Evolutionary conservation across 1,140 invertebrate genomes (phyloP), one percentile per base, ranked within the genome.

Genomic region (Vollenhovia emeryi): DNA sequence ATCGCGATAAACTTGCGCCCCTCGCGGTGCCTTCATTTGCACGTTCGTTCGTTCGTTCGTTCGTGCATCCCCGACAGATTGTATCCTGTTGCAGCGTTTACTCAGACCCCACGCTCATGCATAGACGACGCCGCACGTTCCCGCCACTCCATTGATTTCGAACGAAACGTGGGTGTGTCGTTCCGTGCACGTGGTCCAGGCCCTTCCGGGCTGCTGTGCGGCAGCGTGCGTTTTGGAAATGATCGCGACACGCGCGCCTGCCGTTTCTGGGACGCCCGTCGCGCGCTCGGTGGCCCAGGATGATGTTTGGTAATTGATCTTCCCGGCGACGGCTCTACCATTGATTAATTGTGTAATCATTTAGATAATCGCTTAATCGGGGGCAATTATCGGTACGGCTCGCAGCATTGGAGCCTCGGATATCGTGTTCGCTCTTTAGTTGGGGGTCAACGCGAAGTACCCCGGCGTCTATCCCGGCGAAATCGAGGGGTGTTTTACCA

Each of bases 121-220:
- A 52, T 7, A 18, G 6, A 84, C 62, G 62, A 36, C 13, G 55
- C 30, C 45, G 48, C 27, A 30, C 75, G 48, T 76, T 75, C 43
- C 60, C 60, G 21, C 18, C 57, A 76, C 45, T 66, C 60, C 71
- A 89, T 89, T 86, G 88, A 89, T 89, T 86, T 89, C 69, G 76
- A 73, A 66, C 62, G 69, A 82, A 62, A 69, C 48, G 84, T 89
- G 84, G 87, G 76, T 85, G 87, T 89, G 87, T 86, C 84, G 5
- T 36, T 48, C 15, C 30, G 57, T 86, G 43, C 87, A 88, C 87
- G 87, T 88, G 87, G 84, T 68, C 18, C 60, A 18, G n/a, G n/a
- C 43, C 80, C 55, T 79, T 74, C 11, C 43, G 59, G n/a, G n/a
- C 15, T 52, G 33, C 11, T 24, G 30, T 24, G 24, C 21, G 66